Percentiles rank a stretch among this genome's conserved stretches.
These are phyloP conservation scores for Drosophila hydei DNA, from an alignment of 1,140 invertebrate genomes.

Conservation along the genomic window DNA sequence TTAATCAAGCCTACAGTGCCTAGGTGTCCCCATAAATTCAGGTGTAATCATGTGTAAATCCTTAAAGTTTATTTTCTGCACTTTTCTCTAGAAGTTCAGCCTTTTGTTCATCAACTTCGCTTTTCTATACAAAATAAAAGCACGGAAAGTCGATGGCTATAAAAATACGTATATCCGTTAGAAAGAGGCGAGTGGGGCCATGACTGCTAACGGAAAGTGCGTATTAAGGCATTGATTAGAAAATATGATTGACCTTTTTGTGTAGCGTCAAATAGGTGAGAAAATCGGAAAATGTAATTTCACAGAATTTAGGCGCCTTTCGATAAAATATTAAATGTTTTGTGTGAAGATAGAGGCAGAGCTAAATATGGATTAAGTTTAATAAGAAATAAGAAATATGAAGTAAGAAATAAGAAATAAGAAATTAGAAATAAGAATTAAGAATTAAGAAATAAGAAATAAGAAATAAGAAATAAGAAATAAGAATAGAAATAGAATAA, in stretches of 20 bases:
- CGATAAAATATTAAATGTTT: neutral
- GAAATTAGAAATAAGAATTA: too few species aligned
- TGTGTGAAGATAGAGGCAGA: neutral
- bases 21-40: slow-evolving; percentile 37
- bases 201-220: neutral
- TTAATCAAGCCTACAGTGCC: slow-evolving; percentile 37
- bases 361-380: neutral
- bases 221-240: slow-evolving; percentile 32
- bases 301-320: slow-evolving; percentile 11
- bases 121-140: slow-evolving; percentile 2
- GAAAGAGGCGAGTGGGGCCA: neutral
- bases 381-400: too few species aligned
- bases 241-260: slow-evolving; percentile 16
- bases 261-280: neutral
- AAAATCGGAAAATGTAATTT: slow-evolving; percentile 9
- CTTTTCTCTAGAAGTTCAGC: slow-evolving; percentile 14
- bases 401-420: too few species aligned
- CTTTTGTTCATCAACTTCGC: neutral
- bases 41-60: slow-evolving; percentile 52
- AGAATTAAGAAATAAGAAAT: too few species aligned
- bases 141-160: slow-evolving; percentile 27
- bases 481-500: too few species aligned
- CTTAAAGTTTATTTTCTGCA: slow-evolving; percentile 42
- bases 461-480: too few species aligned
- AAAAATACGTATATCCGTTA: slow-evolving; percentile 40